Base-by-base conservation (phyloP, 2,888 invertebrate species). In the Corbicula japonica region DNA sequence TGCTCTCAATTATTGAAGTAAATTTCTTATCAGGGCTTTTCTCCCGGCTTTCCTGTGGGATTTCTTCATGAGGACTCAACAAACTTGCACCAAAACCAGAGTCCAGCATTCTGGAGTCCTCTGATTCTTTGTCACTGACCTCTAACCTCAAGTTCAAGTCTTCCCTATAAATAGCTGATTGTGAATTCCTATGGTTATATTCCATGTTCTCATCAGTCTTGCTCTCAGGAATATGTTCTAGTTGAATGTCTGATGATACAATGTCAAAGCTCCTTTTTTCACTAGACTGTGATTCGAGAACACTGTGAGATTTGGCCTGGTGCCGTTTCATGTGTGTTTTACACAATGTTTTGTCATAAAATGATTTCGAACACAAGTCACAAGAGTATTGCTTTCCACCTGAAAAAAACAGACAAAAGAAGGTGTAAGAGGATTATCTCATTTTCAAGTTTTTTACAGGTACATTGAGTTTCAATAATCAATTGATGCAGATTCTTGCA, bases 341-440 rank as follows among this genome's bases (percentile, higher is more conserved):
- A 62, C 83, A 83, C 2, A 75, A 34, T 23, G 72, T 66, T 48
- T 78, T 80, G 23, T 83, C 72, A 62, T 63, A 78, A 66, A 80
- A 83, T n/a, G 77, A 71, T 38, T 83, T 83, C 12, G 52, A 60
- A 35, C 83, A 83, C 8, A 71, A 48, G 30, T 76, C 58, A 48
- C 83, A 83, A 1, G 75, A 78, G 66, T 76, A 83, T 26, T 78
- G 73, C 50, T 83, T 83, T n/a, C 80, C 69, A 10, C 80, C 83
- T n/a, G n/a, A n/a, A n/a, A n/a, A n/a, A n/a, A n/a, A n/a, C n/a
- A n/a, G n/a, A n/a, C n/a, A n/a, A n/a, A n/a, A n/a, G n/a, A n/a
- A n/a, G n/a, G n/a, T n/a, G n/a, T n/a, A n/a, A n/a, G n/a, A n/a
- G n/a, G n/a, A n/a, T n/a, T n/a, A n/a, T n/a, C n/a, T n/a, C n/a